Base-by-base conservation (phyloP, 2,888 invertebrate species). In the Eupelmus urozonus region DNA sequence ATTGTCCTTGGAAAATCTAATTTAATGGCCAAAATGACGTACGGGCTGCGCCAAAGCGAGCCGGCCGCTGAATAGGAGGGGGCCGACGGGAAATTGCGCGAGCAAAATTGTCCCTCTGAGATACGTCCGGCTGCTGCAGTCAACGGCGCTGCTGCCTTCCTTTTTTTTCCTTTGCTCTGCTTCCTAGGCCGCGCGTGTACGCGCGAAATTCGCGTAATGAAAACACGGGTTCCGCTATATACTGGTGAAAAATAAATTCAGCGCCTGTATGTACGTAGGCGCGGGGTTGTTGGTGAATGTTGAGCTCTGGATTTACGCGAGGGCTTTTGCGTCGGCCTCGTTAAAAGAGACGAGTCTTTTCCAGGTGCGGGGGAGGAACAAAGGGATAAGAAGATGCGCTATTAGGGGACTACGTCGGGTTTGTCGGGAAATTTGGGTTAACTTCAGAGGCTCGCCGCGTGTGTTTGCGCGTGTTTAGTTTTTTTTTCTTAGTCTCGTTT, bases 1-100 rank as follows among this genome's bases (percentile, higher is more conserved):
- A 75, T 75, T 67, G 74, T 66, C 60, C 66, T 60, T 60, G 75
- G 67, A 53, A 75, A 75, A 75, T 75, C 75, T 66, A 75, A 75
- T 75, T 75, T 67, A 67, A 66, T 51, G 25, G 51, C 18, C 57
- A 74, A 74, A 74, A 65, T 74, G 66, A 45, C 66, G 34, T 42
- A 27, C 66, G 20, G 25, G n/a, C n/a, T 1, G 7, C 1, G 25
- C n/a, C 20, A n/a, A 5, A 4, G n/a, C 25, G 23, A 4, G n/a
- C 16, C 55, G 55, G 4, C n/a, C n/a, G 49, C 34, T 34, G 34
- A 45, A 34, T 5, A 9, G 9, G 34, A 49, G 49, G 49, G n/a
- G 16, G 49, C n/a, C 3, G 49, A 49, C 60, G 40, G 67, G 60
- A 67, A 75, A 75, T 75, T 67, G 75, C 75, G 53, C 67, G 60